A percentile compares a stretch with the other conserved stretches of the same genome.
These are phyloP conservation scores for Drosophila sp. DNA, from an alignment of 1,140 invertebrate species.

Conservation along the genomic window DNA sequence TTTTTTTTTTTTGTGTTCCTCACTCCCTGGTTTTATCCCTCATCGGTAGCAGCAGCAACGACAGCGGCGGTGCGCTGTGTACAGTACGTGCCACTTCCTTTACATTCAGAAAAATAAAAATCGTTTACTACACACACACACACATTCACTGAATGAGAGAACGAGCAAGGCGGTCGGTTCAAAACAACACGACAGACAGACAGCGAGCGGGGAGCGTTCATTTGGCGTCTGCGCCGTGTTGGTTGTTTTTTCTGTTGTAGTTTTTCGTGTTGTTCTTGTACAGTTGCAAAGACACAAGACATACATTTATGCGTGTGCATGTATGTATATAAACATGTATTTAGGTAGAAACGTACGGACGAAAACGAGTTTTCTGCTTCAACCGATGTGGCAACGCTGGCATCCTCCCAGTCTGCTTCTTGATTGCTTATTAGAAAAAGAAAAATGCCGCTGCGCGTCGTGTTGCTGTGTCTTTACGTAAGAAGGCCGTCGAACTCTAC, in stretches of 20 bases:
- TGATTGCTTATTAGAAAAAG: conserved; percentile 74
- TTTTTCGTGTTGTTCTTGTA: conserved; percentile 74
- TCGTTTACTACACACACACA: conserved; percentile 51
- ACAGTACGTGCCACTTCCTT: conserved; percentile 83
- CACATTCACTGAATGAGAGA: conserved; percentile 20
- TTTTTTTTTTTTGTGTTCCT: conserved; percentile 42
- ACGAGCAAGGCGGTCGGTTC: conserved; percentile 20
- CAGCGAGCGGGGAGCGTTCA: conserved; percentile 49
- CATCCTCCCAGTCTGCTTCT: conserved; percentile 28
- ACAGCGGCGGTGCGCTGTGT: conserved; percentile 62
- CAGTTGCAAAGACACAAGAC: conserved; percentile 75
- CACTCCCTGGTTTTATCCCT: conserved; percentile 64
- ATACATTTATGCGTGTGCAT: conserved; percentile 21
- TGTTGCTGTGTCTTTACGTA: conserved; percentile 75
- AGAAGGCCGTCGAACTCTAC: conserved; percentile 81
- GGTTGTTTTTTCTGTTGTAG: conserved; percentile 52
- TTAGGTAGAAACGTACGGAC: conserved; percentile 39
- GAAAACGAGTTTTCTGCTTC: conserved; percentile 71
- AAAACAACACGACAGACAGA: conserved; percentile 44
- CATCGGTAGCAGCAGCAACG: conserved; percentile 49
- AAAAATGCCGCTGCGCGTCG: conserved; percentile 68
- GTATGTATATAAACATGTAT: too few species aligned
- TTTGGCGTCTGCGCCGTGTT: conserved; percentile 74
- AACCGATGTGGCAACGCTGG: conserved; percentile 67
- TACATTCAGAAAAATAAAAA: conserved; percentile 84